Evolutionary conservation across 2,888 invertebrate species (phyloP), one percentile per base, ranked within the genome.

Genomic region (Muscina levida): DNA sequence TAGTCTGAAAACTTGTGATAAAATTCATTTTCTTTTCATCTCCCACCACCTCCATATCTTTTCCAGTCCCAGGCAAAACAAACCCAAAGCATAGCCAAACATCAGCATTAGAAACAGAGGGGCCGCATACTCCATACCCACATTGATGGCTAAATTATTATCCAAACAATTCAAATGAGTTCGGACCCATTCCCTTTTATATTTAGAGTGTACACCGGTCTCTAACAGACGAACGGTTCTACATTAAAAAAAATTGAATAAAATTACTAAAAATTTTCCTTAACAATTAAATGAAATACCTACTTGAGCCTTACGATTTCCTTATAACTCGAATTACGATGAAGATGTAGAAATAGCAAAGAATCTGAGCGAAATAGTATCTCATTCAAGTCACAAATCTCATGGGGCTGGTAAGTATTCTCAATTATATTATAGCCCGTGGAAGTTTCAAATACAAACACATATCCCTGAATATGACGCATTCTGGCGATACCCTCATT

Each of bases 371-470:
- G 84, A 3, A 90, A 84, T 3, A 82, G 71, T 0, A 91, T 85
- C 76, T 90, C 89, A 81, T 91, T 89, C 0, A 91, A 71, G 42
- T 90, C 89, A 46, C 90, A 90, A 3, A 91, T 87, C 73, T 91
- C 89, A 62, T 88, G 84, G 0, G 87, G 87, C n/a, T 85, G 66
- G 44, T 85, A 90, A 22, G 84, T 85, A n/a, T 86, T 85, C 62
- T 87, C 87, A 5, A 90, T 85, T 15, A 86, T 79, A 22, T 82
- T 73, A 66, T 86, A 89, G 0, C 86, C 85, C 1, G 82, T 85
- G 0, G 87, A 86, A 1, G 86, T 85, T 37, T 90, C 90, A 2
- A 87, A 87, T 24, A 86, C 83, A 72, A 86, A 90, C 0, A 89
- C 90, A 68, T 85, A 90, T 0, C 89, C 90, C 0, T 88, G 88